Evolutionary conservation across 2,888 invertebrate genomes (phyloP).

Genomic region (Pinctada fucata): DNA sequence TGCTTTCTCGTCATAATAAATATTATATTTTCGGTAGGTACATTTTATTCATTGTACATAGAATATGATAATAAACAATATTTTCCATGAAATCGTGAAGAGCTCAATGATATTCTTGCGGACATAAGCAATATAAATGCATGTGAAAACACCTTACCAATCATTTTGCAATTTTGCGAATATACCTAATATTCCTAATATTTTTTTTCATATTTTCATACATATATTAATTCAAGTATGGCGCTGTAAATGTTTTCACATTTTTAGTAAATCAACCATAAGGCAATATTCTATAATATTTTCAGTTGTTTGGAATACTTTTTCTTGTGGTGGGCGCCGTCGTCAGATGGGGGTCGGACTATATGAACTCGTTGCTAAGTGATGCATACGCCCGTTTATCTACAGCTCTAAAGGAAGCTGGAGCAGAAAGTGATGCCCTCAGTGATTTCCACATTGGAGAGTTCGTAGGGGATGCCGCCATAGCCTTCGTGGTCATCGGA

Average conservation of each 20-base stretch:
- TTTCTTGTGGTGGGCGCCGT: constrained; percentile 32
- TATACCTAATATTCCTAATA: neutral
- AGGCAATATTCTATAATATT: neutral
- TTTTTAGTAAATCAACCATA: no score
- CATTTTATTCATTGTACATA: no score
- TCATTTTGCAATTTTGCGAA: no score
- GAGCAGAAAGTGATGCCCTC: constrained; percentile 31
- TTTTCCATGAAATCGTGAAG: no score
- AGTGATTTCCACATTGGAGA: constrained; percentile 59
- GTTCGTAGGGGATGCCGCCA: constrained; percentile 55
- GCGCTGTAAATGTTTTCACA: neutral
- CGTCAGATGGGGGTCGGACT: constrained; percentile 40
- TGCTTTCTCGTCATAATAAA: constrained; percentile 35
- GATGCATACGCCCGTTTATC: constrained; percentile 37
- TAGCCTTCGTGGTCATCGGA: constrained; percentile 67
- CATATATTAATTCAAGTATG: neutral
- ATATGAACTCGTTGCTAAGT: constrained; percentile 40
- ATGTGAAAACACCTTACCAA: no score
- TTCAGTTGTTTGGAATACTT: constrained; percentile 36
- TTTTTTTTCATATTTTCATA: neutral
- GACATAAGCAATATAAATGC: no score
- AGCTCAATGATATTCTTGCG: no score
- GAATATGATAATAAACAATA: no score
- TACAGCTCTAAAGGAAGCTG: constrained; percentile 35
- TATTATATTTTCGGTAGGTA: constrained; percentile 36